These are phyloP conservation scores for Heliconius hewitsoni DNA, from an alignment of 1,140 invertebrate species.

Conservation along the genomic window DNA sequence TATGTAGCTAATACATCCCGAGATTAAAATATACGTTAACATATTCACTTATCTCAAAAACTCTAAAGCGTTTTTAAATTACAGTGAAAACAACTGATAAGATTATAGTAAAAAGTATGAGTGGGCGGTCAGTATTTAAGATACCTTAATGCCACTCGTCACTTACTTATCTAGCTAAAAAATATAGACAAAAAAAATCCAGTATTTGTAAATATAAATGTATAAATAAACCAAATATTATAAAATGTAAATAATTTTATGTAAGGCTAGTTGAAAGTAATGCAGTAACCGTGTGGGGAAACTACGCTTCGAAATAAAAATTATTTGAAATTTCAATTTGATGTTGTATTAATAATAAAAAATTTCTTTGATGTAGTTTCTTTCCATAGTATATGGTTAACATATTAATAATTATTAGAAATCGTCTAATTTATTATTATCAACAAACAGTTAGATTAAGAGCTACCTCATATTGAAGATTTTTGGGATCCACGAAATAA, in stretches of 20 bases:
- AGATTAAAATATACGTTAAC: not conserved
- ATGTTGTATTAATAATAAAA: slow-evolving; percentile 66
- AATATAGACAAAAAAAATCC: slow-evolving; percentile 25
- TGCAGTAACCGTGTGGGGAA: slow-evolving; percentile 76
- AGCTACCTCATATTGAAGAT: not conserved
- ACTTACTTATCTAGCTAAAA: not conserved
- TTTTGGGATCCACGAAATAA: not conserved
- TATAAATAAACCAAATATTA: slow-evolving; percentile 45
- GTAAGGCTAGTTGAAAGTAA: slow-evolving; percentile 52
- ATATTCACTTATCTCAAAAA: slow-evolving; percentile 2
- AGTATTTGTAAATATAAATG: slow-evolving; percentile 66
- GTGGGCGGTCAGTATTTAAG: not conserved
- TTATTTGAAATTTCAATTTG: slow-evolving; percentile 71
- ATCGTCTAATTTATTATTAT: slow-evolving; percentile 15
- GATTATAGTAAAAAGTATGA: not conserved
- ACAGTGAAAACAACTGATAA: not conserved
- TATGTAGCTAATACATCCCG: not conserved
- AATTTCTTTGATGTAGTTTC: slow-evolving; percentile 74
- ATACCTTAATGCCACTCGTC: not conserved
- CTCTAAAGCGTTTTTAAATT: not conserved
- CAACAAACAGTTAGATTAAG: slow-evolving; percentile 17
- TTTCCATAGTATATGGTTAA: slow-evolving; percentile 55
- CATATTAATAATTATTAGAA: slow-evolving; percentile 34
- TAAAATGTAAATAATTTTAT: slow-evolving; percentile 40
- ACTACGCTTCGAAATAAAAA: slow-evolving; percentile 77